phyloP scores from a whole-genome alignment of 1,140 invertebrate genomes.

The Habropoda laboriosa region DNA sequence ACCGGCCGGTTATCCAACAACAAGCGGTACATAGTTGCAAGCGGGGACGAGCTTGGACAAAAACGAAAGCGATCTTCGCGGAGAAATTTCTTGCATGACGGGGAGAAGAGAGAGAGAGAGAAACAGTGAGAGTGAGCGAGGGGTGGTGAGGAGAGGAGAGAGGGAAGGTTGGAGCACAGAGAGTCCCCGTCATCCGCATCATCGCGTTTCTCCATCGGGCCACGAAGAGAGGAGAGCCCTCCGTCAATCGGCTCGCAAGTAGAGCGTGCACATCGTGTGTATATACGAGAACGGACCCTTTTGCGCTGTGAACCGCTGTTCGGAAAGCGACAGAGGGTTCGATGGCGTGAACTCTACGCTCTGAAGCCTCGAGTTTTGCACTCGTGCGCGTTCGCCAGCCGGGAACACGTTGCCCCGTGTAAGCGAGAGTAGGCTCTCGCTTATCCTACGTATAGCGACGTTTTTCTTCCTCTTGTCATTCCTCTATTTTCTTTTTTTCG shows the following conservation, averaged over 20 bases:
- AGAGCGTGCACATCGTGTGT: slow-evolving; percentile 61
- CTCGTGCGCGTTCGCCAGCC: slow-evolving; percentile 30
- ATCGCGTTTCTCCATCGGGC: slow-evolving; percentile 36
- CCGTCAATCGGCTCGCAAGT: slow-evolving; percentile 62
- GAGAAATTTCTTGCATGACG: slow-evolving; percentile 29
- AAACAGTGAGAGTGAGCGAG: background rate
- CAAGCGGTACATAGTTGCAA: no score
- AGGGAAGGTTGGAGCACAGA: background rate
- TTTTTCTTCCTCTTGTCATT: background rate
- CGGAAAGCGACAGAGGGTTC: slow-evolving; percentile 40
- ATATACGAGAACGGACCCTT: slow-evolving; percentile 55
- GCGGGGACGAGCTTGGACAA: background rate
- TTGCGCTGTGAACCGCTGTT: slow-evolving; percentile 36
- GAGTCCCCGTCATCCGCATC: slow-evolving; percentile 51
- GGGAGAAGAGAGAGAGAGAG: background rate
- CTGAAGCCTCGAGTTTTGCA: slow-evolving; percentile 45
- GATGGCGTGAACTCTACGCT: slow-evolving; percentile 49
- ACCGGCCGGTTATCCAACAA: background rate
- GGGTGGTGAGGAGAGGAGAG: background rate
- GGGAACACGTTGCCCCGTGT: slow-evolving; percentile 6
- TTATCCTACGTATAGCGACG: background rate
- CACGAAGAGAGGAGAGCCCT: slow-evolving; percentile 48
- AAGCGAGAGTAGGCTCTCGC: slow-evolving; percentile 5
- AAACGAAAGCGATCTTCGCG: slow-evolving; percentile 27
- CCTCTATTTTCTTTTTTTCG: background rate